Evolutionary conservation across 2,797 vertebrate species (phyloP).

Genomic region (Neosalanx taihuensis): DNA sequence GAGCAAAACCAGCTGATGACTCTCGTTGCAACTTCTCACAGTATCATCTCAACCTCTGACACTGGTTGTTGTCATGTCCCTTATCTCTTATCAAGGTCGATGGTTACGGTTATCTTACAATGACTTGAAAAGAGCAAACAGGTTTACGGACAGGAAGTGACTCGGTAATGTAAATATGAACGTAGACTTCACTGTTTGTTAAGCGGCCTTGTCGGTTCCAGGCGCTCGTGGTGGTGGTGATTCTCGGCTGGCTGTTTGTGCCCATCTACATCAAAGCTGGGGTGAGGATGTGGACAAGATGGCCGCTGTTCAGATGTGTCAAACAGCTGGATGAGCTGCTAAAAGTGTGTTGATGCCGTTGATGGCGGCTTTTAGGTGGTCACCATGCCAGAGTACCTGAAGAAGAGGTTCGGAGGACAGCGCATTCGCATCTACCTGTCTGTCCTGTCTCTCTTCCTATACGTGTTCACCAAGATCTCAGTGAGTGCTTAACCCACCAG

Average conservation of each 20-base stretch:
- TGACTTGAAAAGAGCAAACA: too few species aligned
- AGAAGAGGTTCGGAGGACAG: constrained; percentile 88
- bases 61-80: not conserved
- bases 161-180: not conserved
- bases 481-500: constrained; percentile 71
- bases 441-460: constrained; percentile 83
- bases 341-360: not conserved
- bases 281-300: constrained; percentile 69
- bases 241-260: constrained; percentile 94
- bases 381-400: constrained; percentile 94
- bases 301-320: too few species aligned
- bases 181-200: not conserved
- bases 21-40: not conserved
- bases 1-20: constrained; percentile 56
- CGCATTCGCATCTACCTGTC: constrained; percentile 91
- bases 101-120: not conserved
- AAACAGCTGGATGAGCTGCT: not conserved
- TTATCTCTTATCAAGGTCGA: constrained; percentile 17
- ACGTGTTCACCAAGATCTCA: constrained; percentile 89
- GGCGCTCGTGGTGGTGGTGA: constrained; percentile 85
- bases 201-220: constrained; percentile 51
- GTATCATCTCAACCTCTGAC: constrained; percentile 23
- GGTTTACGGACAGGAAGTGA: not conserved
- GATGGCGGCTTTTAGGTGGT: constrained; percentile 76
- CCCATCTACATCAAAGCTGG: constrained; percentile 94